Conservation (phyloP, 2,888 invertebrate genomes). For the Pristionchus mayeri region DNA sequence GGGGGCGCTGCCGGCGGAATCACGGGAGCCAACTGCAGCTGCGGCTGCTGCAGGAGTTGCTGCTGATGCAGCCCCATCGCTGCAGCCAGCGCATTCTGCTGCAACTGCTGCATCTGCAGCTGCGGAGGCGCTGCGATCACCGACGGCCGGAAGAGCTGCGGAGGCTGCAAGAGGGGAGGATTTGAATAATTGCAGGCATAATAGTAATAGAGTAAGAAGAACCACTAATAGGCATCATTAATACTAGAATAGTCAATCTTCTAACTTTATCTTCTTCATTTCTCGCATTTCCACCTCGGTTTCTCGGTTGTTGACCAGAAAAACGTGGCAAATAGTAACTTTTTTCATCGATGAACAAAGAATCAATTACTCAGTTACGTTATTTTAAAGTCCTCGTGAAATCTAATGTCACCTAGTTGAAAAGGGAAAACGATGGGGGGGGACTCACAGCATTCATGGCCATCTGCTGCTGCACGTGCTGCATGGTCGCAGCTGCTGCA, state of each 20-base stretch:
- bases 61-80: constrained; percentile 1
- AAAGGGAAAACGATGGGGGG: no score
- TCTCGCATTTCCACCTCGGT: neutral
- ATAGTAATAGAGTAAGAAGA: no score
- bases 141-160: constrained; percentile 37
- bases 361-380: no score
- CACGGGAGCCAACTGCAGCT: neutral
- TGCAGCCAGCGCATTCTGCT: no score
- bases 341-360: no score
- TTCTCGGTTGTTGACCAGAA: neutral
- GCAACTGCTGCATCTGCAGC: neutral
- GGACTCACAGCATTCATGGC: neutral
- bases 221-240: no score
- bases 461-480: constrained; percentile 37
- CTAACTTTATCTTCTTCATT: no score
- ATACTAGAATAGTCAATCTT: no score
- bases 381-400: no score
- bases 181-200: no score
- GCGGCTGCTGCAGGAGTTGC: neutral
- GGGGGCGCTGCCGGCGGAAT: neutral
- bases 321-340: neutral
- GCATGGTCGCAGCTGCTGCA: neutral
- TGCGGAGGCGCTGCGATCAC: neutral
- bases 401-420: no score
- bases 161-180: neutral